Conservation (phyloP, 1,140 invertebrate species). For the Drosophila lowei region DNA sequence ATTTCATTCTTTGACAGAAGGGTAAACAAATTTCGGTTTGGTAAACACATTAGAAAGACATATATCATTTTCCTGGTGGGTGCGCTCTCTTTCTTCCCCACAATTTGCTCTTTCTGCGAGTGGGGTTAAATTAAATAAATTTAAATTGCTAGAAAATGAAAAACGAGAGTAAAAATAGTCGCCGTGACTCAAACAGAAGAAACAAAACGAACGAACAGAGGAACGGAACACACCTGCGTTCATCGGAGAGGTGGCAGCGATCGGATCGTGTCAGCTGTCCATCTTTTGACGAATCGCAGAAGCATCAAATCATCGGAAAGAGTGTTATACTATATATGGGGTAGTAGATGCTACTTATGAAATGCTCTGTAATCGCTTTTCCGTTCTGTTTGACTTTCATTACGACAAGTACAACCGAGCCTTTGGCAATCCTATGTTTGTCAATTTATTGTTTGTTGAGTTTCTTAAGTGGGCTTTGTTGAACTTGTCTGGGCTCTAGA, state of each 20-base stretch:
- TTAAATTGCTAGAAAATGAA: slow-evolving; percentile 60
- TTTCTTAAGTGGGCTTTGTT: slow-evolving; percentile 27
- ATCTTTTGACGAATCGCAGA: slow-evolving; percentile 7
- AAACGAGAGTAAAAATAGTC: slow-evolving; percentile 77
- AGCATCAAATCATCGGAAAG: slow-evolving; percentile 9
- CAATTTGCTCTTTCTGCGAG: slow-evolving; percentile 8
- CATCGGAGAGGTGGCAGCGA: slow-evolving; percentile 18
- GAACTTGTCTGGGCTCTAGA: slow-evolving; percentile 16
- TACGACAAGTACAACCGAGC: slow-evolving; percentile 26
- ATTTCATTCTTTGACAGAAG: slow-evolving; percentile 13
- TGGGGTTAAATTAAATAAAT: slow-evolving; percentile 60
- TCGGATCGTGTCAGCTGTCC: slow-evolving; percentile 41
- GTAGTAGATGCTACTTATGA: not conserved
- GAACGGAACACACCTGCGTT: slow-evolving; percentile 61
- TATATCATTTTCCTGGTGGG: slow-evolving; percentile 39
- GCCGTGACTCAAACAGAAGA: slow-evolving; percentile 61
- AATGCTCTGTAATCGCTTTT: slow-evolving; percentile 45
- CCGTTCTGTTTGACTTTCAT: slow-evolving; percentile 21
- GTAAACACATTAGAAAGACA: slow-evolving; percentile 19
- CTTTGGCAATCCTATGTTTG: not conserved
- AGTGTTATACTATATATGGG: not conserved
- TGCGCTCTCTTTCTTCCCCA: slow-evolving; percentile 14
- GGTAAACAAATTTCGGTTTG: slow-evolving; percentile 25
- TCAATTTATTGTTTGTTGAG: slow-evolving; percentile 23
- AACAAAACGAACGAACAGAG: not conserved